phyloP scores from a whole-genome alignment of 2,797 vertebrate genomes.

The Cuculus canorus region DNA sequence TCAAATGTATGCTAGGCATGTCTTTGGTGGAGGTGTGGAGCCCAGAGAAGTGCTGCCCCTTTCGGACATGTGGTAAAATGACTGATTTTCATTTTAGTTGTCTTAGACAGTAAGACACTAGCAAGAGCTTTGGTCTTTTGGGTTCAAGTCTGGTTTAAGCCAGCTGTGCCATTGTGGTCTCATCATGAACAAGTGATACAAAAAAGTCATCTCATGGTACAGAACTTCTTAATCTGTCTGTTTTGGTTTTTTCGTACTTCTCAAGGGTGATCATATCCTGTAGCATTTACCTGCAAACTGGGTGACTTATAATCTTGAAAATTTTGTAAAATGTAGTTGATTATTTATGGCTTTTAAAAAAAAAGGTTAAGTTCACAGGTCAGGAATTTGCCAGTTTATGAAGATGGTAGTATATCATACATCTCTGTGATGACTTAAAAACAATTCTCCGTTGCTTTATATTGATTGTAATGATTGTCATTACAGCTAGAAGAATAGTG shows the following conservation, averaged over 20 bases:
- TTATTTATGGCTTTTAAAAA: background rate
- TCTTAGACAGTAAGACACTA: background rate
- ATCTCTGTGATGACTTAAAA: background rate
- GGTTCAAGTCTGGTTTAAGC: background rate
- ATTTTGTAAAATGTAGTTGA: background rate
- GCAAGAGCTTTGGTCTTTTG: background rate
- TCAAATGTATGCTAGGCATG: conserved; percentile 86
- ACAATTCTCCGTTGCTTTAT: background rate
- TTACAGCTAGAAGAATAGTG: background rate
- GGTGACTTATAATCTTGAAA: background rate
- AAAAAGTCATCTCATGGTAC: background rate
- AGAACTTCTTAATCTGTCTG: background rate
- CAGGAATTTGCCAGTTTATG: background rate
- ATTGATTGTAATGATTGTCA: background rate
- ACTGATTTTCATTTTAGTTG: background rate
- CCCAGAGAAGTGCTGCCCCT: conserved; percentile 87
- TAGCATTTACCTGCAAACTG: background rate
- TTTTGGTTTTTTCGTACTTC: background rate
- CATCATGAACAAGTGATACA: background rate
- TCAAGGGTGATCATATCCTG: background rate
- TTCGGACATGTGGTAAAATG: conserved; percentile 88
- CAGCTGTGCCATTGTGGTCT: background rate
- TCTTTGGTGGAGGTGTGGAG: conserved; percentile 81
- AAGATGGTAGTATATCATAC: background rate
- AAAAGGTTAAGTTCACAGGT: background rate